Conservation (phyloP, 2,797 vertebrate species). For the Malacoraja senta region DNA sequence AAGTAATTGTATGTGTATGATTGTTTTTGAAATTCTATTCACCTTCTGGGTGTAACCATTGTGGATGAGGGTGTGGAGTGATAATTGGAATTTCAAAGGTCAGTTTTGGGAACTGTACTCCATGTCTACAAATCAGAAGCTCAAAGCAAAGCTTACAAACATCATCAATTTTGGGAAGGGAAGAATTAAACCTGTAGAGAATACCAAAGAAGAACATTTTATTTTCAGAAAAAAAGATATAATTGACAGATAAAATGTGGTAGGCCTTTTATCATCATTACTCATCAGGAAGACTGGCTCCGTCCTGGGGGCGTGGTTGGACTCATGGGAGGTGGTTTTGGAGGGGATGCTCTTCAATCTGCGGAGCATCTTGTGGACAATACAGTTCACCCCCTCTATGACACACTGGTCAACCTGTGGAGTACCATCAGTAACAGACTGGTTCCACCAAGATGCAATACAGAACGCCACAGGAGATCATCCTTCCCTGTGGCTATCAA, state of each 20-base stretch:
- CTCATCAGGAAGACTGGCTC: too few relatives aligned
- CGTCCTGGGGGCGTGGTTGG: too few relatives aligned
- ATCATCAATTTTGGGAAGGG: background rate
- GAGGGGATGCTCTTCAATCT: too few relatives aligned
- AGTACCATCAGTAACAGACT: too few relatives aligned
- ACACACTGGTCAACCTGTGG: too few relatives aligned
- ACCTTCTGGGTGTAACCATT: background rate
- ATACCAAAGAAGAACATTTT: background rate
- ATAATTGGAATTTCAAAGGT: background rate
- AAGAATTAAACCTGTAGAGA: background rate
- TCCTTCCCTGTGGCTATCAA: too few relatives aligned
- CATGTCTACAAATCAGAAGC: background rate
- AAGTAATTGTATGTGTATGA: background rate
- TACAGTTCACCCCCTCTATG: too few relatives aligned
- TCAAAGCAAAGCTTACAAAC: background rate
- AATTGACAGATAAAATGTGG: background rate
- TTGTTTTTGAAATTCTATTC: background rate
- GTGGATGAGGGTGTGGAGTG: background rate
- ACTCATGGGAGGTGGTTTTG: too few relatives aligned
- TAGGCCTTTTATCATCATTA: background rate
- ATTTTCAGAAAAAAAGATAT: background rate
- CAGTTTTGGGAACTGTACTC: background rate
- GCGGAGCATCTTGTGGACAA: too few relatives aligned
- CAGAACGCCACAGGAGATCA: too few relatives aligned
- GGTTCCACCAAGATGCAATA: too few relatives aligned